Evolutionary conservation across 2,888 invertebrate species (phyloP).

Genomic region (Incurvaria masculella): DNA sequence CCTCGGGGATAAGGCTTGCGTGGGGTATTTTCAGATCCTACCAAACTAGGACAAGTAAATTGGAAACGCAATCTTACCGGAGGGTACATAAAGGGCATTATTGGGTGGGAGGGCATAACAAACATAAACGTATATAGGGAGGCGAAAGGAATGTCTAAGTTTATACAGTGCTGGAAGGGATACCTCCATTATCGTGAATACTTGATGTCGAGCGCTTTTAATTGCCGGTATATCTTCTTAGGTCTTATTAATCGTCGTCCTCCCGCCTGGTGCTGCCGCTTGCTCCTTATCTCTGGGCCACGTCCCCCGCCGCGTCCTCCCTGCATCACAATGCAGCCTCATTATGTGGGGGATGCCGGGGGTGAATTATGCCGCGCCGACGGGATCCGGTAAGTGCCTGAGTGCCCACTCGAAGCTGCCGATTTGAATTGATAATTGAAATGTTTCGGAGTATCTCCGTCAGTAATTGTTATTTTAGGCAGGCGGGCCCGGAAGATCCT

Average conservation of each 20-base stretch:
- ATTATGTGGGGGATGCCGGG: not conserved
- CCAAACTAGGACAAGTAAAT: too few relatives aligned
- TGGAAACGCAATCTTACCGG: too few relatives aligned
- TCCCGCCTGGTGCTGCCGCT: not conserved
- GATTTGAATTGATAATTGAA: not conserved
- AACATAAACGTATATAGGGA: too few relatives aligned
- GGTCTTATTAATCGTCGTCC: not conserved
- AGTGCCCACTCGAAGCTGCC: not conserved
- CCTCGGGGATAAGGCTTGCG: not conserved
- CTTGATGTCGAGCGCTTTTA: not conserved
- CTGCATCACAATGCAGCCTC: not conserved
- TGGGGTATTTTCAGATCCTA: too few relatives aligned
- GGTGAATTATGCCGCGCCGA: not conserved
- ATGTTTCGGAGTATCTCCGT: not conserved
- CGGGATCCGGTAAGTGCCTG: not conserved
- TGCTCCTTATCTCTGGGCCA: not conserved
- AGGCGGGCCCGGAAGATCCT: not conserved
- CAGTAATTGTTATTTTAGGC: not conserved
- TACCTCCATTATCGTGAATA: not conserved
- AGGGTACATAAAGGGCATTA: too few relatives aligned
- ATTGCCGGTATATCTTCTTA: not conserved
- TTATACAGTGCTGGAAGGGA: not conserved
- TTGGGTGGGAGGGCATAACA: too few relatives aligned
- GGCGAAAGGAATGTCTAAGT: not conserved
- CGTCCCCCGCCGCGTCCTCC: not conserved